Percentiles rank a stretch among this genome's conserved stretches.
Conservation (phyloP, 2,113 vertebrate genomes). For the Indicator maculatus region DNA sequence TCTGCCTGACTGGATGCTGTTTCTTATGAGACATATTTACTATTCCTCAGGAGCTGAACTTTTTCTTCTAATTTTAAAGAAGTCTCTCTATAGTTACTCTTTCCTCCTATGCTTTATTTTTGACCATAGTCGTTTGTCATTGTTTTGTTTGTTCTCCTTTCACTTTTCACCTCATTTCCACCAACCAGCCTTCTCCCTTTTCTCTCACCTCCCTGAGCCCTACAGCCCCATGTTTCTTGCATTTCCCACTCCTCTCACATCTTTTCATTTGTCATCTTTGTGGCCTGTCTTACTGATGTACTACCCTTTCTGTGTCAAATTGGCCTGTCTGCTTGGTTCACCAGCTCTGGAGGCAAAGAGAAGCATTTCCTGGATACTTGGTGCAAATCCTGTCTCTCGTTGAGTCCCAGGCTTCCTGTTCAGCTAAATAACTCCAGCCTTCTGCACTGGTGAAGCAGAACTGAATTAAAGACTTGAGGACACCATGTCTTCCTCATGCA, state of each 20-base stretch:
- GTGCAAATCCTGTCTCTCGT: neutral
- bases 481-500: neutral
- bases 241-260: neutral
- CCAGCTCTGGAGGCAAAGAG: neutral
- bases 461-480: neutral
- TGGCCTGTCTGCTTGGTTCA: neutral
- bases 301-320: neutral
- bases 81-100: neutral
- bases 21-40: neutral
- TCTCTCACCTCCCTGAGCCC: neutral
- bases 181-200: neutral
- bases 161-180: neutral
- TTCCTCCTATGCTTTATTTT: neutral
- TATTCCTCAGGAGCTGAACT: neutral
- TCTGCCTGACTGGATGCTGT: neutral
- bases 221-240: neutral
- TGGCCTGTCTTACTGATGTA: neutral
- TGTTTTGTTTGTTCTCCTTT: neutral
- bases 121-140: neutral
- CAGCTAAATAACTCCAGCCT: neutral
- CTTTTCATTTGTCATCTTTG: constrained; percentile 5
- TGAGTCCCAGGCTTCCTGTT: neutral
- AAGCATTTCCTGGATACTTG: neutral
- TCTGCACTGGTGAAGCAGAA: neutral
- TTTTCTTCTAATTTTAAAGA: neutral